Conservation (phyloP, 2,888 invertebrate species). For the Eumacrocentrus americanus region DNA sequence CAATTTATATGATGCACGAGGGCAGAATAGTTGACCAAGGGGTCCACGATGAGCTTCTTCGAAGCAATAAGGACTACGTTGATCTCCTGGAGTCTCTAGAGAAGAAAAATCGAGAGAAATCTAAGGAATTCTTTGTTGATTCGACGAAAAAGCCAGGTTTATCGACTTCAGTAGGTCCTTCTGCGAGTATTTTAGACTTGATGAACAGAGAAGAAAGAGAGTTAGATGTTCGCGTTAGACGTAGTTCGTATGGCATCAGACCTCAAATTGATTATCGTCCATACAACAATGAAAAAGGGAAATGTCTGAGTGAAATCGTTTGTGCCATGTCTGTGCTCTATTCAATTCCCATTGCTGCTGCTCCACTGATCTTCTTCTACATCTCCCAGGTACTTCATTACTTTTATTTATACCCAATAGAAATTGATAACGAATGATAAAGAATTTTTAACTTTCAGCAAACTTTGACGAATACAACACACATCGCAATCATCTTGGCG, state of each 20-base stretch:
- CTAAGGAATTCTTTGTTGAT: background rate
- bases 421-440: background rate
- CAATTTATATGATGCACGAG: constrained; percentile 65
- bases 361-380: constrained; percentile 40
- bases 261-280: constrained; percentile 13
- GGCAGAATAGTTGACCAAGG: constrained; percentile 65
- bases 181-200: constrained; percentile 9
- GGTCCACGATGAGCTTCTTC: constrained; percentile 63
- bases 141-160: background rate
- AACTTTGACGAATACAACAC: constrained; percentile 34
- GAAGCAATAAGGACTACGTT: constrained; percentile 47
- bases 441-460: constrained; percentile 32
- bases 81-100: constrained; percentile 37
- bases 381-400: constrained; percentile 42
- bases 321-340: constrained; percentile 35
- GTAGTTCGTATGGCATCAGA: constrained; percentile 4
- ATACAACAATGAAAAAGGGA: constrained; percentile 5
- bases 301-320: constrained; percentile 15
- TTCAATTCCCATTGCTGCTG: constrained; percentile 40
- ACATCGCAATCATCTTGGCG: constrained; percentile 38
- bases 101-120: constrained; percentile 28
- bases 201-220: constrained; percentile 4
- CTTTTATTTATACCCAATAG: too few relatives aligned
- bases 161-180: background rate
- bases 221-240: background rate